Percentiles rank a stretch among this genome's conserved stretches.
Evolutionary conservation across 1,140 invertebrate species (phyloP).

Genomic region (Rhynchophorus ferrugineus): DNA sequence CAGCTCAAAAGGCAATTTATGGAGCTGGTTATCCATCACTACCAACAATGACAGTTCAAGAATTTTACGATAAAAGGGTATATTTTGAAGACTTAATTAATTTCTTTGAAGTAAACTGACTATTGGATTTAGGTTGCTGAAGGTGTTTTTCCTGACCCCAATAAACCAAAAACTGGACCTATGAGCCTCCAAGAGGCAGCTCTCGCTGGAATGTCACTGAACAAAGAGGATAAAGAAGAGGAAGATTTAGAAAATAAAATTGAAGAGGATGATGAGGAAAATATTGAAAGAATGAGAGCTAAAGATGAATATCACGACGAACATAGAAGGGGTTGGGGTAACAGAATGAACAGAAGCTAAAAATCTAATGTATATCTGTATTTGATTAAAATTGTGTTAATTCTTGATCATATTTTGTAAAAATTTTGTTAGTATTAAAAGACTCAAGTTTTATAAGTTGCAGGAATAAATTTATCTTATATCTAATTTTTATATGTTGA

Average conservation of each 20-base stretch:
- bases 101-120: not conserved
- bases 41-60: slow-evolving; percentile 86
- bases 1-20: slow-evolving; percentile 85
- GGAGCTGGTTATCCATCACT: slow-evolving; percentile 91
- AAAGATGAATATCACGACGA: slow-evolving; percentile 93
- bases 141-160: slow-evolving; percentile 51
- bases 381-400: not conserved
- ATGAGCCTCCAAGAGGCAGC: slow-evolving; percentile 38
- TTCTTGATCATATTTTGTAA: no score
- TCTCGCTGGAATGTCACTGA: slow-evolving; percentile 36
- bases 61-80: slow-evolving; percentile 89
- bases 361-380: slow-evolving; percentile 6
- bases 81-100: slow-evolving; percentile 52
- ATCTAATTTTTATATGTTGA: no score
- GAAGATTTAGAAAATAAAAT: slow-evolving; percentile 51
- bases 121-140: slow-evolving; percentile 42
- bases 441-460: no score
- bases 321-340: slow-evolving; percentile 81
- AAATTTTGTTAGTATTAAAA: no score
- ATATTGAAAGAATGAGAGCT: slow-evolving; percentile 55
- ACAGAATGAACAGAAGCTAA: slow-evolving; percentile 77
- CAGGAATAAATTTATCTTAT: no score
- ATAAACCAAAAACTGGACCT: slow-evolving; percentile 26
- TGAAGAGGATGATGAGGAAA: slow-evolving; percentile 66
- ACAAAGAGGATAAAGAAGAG: slow-evolving; percentile 46